Conservation (phyloP, 2,797 vertebrate species). For the Aldrovandia affinis region DNA sequence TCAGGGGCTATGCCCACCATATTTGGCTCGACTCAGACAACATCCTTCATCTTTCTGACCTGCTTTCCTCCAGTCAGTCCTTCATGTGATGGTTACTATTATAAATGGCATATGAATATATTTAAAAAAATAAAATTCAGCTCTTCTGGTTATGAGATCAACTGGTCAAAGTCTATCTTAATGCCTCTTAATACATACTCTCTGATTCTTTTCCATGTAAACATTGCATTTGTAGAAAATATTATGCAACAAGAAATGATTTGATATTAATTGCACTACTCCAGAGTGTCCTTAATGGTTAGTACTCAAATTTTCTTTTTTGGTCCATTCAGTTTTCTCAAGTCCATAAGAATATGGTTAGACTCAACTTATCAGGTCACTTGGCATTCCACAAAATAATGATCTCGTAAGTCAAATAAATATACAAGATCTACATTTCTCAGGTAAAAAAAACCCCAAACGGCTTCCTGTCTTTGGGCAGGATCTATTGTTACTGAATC, state of each 20-base stretch:
- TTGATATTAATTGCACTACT: background rate
- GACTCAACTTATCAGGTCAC: background rate
- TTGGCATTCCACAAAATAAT: constrained; percentile 5
- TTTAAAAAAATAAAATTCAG: no score
- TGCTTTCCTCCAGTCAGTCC: background rate
- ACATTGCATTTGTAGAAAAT: background rate
- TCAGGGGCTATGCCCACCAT: background rate
- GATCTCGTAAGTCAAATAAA: background rate
- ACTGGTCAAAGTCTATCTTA: background rate
- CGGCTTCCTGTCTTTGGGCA: background rate
- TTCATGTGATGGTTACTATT: background rate
- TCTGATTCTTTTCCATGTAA: no score
- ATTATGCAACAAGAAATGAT: background rate
- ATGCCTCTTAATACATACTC: background rate
- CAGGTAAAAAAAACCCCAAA: background rate
- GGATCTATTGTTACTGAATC: background rate
- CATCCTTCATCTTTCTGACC: background rate
- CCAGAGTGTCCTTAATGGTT: background rate
- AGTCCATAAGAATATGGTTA: background rate
- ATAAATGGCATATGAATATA: no score
- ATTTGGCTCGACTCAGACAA: background rate
- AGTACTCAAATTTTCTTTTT: background rate
- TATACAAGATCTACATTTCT: background rate
- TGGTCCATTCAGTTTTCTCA: background rate
- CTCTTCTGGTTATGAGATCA: background rate